Evolutionary conservation across 1,140 invertebrate species (phyloP), one percentile per base, ranked within the genome.

Genomic region (Eriocheir sinensis): DNA sequence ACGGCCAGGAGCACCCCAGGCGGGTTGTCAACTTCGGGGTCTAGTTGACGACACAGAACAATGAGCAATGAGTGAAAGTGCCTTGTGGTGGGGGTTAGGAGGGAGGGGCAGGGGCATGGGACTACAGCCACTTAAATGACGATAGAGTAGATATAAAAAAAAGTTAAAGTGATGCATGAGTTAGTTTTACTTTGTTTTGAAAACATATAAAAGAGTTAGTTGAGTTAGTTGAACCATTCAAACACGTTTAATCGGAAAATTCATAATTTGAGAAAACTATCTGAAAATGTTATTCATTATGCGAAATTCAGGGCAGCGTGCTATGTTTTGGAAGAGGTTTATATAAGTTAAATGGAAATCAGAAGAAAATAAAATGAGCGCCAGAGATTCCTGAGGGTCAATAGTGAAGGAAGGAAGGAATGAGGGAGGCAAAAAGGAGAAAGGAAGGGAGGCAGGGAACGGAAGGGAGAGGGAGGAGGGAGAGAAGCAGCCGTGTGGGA

Each of bases 31-130:
- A 40, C 92, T 6, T 89, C 92, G 36, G 38, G 34, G 4, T 72
- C 92, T 93, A 48, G 60, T 72, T n/a, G n/a, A n/a, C 44, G 27
- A n/a, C 12, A n/a, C 60, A 72, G 60, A 72, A 72, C n/a, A n/a
- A n/a, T 72, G n/a, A 72, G 21, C 21, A 72, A n/a, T n/a, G 60
- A 72, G 60, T 72, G 60, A 72, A n/a, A 21, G 48, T 53, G 48
- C 12, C 8, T 17, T 53, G 0, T 12, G 21, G 8, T 53, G 48
- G 21, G 48, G 48, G 48, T 53, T 53, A 53, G 80, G 80, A 72
- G 60, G 15, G 80, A 83, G 80, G 36, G 80, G n/a, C 8, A 83
- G 80, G 30, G n/a, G 15, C 15, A 72, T 72, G n/a, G n/a, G n/a
- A n/a, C n/a, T n/a, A n/a, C n/a, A n/a, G n/a, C n/a, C n/a, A n/a